Percentiles rank a stretch among this genome's conserved stretches.
phyloP scores from a whole-genome alignment of 2,113 vertebrate genomes.

The Hiodon alosoides region DNA sequence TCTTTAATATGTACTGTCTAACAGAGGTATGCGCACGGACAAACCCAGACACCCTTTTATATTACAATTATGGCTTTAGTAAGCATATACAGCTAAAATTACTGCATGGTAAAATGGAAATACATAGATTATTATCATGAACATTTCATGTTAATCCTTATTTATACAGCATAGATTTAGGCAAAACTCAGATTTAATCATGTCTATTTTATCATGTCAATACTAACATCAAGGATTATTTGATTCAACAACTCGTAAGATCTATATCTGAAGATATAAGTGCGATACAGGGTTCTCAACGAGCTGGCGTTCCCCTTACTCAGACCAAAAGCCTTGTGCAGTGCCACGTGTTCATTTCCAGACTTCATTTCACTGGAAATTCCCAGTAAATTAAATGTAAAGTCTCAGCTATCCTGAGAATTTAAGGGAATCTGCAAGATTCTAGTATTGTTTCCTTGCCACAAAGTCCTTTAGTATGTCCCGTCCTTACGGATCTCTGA shows the following conservation, averaged over 20 bases:
- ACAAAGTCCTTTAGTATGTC: no score
- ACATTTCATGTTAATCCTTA: neutral
- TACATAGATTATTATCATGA: neutral
- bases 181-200: neutral
- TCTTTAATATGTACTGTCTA: neutral
- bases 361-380: neutral
- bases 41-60: constrained; percentile 1
- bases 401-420: neutral
- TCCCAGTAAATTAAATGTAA: neutral
- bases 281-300: neutral
- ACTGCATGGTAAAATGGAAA: constrained; percentile 3
- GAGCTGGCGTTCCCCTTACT: neutral
- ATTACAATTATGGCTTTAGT: neutral
- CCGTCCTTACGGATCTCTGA: no score
- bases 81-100: neutral
- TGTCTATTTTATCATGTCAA: neutral
- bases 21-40: no score
- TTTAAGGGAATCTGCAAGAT: neutral
- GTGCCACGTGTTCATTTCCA: neutral
- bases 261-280: neutral
- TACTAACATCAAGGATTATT: no score
- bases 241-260: no score
- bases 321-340: constrained; percentile 24
- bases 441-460: no score
- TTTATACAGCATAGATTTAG: neutral